Percentiles rank a stretch among this genome's conserved stretches.
Conservation (phyloP, 1,140 invertebrate species). For the Rhizoglyphus robini region DNA sequence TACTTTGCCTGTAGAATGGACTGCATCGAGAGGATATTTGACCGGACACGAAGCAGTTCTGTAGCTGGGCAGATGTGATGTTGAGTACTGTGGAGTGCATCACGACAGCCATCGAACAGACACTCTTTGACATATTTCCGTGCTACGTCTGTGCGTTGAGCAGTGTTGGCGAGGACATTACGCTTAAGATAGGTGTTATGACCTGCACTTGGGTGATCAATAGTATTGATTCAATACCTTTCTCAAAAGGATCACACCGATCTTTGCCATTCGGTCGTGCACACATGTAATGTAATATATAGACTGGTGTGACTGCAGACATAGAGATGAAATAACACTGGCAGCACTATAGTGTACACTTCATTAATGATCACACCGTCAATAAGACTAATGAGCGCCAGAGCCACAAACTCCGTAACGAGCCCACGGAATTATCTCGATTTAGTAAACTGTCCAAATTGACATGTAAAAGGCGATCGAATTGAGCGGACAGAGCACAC, state of each 20-base stretch:
- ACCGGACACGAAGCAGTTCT: constrained; percentile 28
- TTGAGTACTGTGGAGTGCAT: neutral
- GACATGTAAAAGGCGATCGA: no score
- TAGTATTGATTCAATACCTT: no score
- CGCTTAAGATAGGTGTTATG: no score
- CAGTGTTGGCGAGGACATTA: constrained; percentile 22
- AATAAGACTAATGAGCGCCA: neutral
- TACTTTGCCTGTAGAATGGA: neutral
- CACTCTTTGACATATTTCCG: constrained; percentile 16
- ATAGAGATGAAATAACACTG: neutral
- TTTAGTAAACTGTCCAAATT: no score
- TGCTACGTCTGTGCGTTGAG: constrained; percentile 31
- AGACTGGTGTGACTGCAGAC: neutral
- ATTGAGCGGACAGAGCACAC: no score
- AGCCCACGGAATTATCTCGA: no score
- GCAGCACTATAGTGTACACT: neutral
- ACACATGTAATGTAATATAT: no score
- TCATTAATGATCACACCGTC: constrained; percentile 3
- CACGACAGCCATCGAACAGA: constrained; percentile 21
- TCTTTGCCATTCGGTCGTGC: no score
- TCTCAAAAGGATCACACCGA: neutral
- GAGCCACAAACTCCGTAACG: no score
- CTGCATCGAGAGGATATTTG: constrained; percentile 31
- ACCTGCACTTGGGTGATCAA: neutral
- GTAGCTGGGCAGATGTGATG: constrained; percentile 27